phyloP scores from a whole-genome alignment of 2,888 invertebrate genomes.

The Dasysyrphus albostriatus region DNA sequence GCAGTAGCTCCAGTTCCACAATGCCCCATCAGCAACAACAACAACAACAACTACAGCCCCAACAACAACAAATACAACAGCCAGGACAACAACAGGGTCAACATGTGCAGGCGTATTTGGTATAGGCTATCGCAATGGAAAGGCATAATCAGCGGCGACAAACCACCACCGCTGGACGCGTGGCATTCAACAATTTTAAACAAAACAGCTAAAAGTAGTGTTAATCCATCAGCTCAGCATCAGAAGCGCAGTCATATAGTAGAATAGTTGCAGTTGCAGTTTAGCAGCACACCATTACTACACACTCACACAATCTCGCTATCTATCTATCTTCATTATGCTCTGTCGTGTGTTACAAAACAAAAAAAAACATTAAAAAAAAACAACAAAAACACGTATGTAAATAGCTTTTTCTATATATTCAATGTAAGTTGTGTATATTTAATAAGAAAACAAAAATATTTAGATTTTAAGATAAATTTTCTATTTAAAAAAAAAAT shows the following conservation, averaged over 20 bases:
- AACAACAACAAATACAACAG: slow-evolving; percentile 46
- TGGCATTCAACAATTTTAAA: slow-evolving; percentile 64
- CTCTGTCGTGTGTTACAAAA: slow-evolving; percentile 41
- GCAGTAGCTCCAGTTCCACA: slow-evolving; percentile 72
- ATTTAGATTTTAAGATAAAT: slow-evolving; percentile 50
- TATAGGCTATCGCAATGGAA: slow-evolving; percentile 59
- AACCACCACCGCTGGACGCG: slow-evolving; percentile 72
- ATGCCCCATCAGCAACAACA: slow-evolving; percentile 78
- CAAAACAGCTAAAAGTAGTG: slow-evolving; percentile 71
- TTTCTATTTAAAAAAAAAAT: slow-evolving; percentile 43
- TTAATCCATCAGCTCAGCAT: slow-evolving; percentile 29
- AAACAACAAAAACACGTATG: slow-evolving; percentile 36
- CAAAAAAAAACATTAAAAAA: background rate
- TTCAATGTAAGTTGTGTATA: slow-evolving; percentile 72
- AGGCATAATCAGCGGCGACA: slow-evolving; percentile 50
- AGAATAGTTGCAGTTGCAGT: slow-evolving; percentile 25
- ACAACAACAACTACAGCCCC: slow-evolving; percentile 76
- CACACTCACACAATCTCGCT: slow-evolving; percentile 24
- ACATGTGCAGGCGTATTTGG: slow-evolving; percentile 82
- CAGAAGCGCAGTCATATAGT: slow-evolving; percentile 32
- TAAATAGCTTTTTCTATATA: slow-evolving; percentile 76
- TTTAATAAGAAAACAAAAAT: slow-evolving; percentile 54
- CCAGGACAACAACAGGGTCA: slow-evolving; percentile 82
- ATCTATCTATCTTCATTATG: slow-evolving; percentile 37
- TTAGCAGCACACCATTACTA: slow-evolving; percentile 21